phyloP scores from a whole-genome alignment of 2,888 invertebrate species.

The Drosophila cognata region DNA sequence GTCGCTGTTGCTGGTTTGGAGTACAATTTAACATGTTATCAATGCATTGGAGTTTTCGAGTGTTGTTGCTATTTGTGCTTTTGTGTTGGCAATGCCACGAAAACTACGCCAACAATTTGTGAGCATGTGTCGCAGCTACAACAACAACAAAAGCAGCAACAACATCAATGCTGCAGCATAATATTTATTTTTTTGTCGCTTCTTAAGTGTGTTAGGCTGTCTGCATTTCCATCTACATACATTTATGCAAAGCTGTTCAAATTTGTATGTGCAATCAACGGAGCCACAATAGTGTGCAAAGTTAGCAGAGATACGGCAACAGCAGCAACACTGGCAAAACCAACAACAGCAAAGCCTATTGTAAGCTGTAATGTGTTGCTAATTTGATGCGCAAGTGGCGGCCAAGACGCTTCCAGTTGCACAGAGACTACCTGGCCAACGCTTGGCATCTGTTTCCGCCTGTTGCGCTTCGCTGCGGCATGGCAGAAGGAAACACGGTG shows the following conservation, averaged over 20 bases:
- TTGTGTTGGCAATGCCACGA: conserved; percentile 23
- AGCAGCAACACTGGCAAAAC: background rate
- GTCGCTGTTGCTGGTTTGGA: conserved; percentile 13
- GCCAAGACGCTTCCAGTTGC: conserved; percentile 43
- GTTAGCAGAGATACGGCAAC: conserved; percentile 43
- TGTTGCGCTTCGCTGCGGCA: conserved; percentile 65
- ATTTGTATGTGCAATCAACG: conserved; percentile 54
- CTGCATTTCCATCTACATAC: conserved; percentile 32
- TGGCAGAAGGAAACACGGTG: conserved; percentile 27
- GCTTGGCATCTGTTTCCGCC: conserved; percentile 56
- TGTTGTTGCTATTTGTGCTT: conserved; percentile 16
- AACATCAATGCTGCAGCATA: background rate
- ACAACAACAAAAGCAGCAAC: conserved; percentile 20
- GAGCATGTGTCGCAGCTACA: conserved; percentile 46
- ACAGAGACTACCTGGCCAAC: conserved; percentile 30
- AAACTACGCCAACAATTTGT: conserved; percentile 62
- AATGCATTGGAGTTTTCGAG: conserved; percentile 44
- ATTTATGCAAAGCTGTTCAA: conserved; percentile 53
- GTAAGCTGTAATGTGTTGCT: conserved; percentile 74
- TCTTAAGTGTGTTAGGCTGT: conserved; percentile 43
- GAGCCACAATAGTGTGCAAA: conserved; percentile 42
- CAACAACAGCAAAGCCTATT: conserved; percentile 20
- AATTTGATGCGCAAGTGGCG: conserved; percentile 65
- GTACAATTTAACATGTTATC: conserved; percentile 57
- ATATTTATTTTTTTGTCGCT: conserved; percentile 3